Base-by-base conservation (phyloP, 2,113 vertebrate species). In the Marmota flaviventris region DNA sequence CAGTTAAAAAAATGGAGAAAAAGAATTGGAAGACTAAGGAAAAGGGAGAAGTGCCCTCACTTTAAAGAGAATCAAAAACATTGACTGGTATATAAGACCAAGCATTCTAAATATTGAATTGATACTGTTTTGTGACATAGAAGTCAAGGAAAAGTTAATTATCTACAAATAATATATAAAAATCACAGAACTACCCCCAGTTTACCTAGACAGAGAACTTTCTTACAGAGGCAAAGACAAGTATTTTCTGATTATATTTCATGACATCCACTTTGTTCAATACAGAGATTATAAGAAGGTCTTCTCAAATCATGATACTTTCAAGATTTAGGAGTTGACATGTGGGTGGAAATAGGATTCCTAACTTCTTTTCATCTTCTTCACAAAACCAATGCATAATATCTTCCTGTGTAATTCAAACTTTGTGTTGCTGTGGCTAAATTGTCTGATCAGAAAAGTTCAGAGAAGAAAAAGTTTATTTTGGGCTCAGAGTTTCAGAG, bases 41-140 rank as follows among this genome's bases (percentile, higher is more conserved):
- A 86, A 82, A 86, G 82, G 13, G 48, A 61, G 34, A 75, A 34
- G 73, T 39, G 8, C 56, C 85, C 32, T 69, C 51, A 70, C 29
- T 24, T 8, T 8, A n/a, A 81, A 53, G 63, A 12, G 75, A 89
- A 81, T 75, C 0, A 58, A 81, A 42, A 89, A 22, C 27, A 61
- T 58, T 83, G 17, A 79, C 17, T 25, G 61, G 7, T 75, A 51
- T 45, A 13, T 14, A 89, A 10, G 25, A 65, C 3, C n/a, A 82
- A 42, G 45, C 20, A 39, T 77, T 92, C 20, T 65, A 45, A 56
- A 70, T 34, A 72, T 7, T 83, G 45, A 78, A 65, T 2, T 10
- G 8, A 42, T 61, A 24, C 32, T 93, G 32, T 85, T 89, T 61
- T 77, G 67, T 93, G 83, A 95, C n/a, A 77, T 72, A 83, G 45